Base-by-base conservation (phyloP, 2,113 vertebrate species). In the Pogona vitticeps region DNA sequence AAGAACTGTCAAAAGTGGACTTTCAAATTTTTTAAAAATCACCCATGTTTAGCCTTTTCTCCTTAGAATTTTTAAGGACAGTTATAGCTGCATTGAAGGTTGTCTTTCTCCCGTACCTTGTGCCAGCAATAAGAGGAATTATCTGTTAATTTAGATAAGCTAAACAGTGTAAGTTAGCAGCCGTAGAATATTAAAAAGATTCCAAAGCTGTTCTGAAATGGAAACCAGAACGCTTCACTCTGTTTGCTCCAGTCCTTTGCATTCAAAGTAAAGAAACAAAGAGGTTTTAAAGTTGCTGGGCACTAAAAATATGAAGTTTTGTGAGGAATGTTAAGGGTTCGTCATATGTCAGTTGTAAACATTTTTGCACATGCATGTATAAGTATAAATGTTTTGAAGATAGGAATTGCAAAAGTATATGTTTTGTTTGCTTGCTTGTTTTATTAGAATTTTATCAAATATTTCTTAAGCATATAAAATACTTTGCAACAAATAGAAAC, bases 31-130 rank as follows among this genome's bases (percentile, higher is more conserved):
- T 73, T 90, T 92, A 91, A 90, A 92, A 94, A 89, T 76, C 63
- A 67, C 58, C 56, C 89, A 85, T 89, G 82, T 75, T 80, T 85
- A 86, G 21, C 90, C 90, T 92, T 92, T 92, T 88, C 91, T 82
- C 85, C 76, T 84, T 87, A 33, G 83, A 91, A 91, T 0, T 56
- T 20, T 76, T 89, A 80, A 91, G 84, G 81, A 14, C 78, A 88
- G 21, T 71, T 13, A 58, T 70, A 82, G 40, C 81, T 93, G 91
- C 88, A 84, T 46, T 65, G 82, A 5, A 59, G n/a, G 31, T 65
- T 81, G 18, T 75, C 40, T 79, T 63, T 59, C 58, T 20, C 40
- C n/a, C 1, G n/a, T 3, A 18, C 20, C 21, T 23, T 40, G 14
- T 58, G 79, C 58, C 26, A 58, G 31, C 9, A 38, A 13, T 1